Conservation (phyloP, 2,888 invertebrate species). For the Noctuana brunneofusca region DNA sequence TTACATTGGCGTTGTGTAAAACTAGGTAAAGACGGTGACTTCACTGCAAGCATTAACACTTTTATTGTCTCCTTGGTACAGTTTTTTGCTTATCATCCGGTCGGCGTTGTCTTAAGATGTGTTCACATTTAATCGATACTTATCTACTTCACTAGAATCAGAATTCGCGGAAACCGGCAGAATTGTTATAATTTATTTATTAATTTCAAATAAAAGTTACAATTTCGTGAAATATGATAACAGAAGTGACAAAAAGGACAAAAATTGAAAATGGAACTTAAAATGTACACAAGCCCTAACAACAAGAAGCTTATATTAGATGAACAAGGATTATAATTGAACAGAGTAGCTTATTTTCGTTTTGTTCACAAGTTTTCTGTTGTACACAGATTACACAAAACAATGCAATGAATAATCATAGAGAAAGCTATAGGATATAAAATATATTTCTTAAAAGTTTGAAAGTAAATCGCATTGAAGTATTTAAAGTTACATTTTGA, state of each 20-base stretch:
- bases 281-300: background rate
- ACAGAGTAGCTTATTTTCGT: background rate
- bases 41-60: conserved; percentile 42
- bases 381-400: background rate
- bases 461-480: no score
- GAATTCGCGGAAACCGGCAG: no score
- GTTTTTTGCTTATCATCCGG: conserved; percentile 33
- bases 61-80: conserved; percentile 41
- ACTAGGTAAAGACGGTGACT: conserved; percentile 41
- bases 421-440: background rate
- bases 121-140: background rate
- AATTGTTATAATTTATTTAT: no score
- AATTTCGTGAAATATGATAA: no score
- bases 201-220: no score
- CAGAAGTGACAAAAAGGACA: no score
- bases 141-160: no score
- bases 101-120: conserved; percentile 5
- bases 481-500: no score
- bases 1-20: conserved; percentile 19
- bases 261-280: background rate
- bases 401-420: background rate
- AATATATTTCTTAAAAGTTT: no score
- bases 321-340: conserved; percentile 1
- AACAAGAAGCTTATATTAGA: conserved; percentile 1
- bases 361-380: background rate